Evolutionary conservation across 2,888 invertebrate species (phyloP), one percentile per base, ranked within the genome.

Genomic region (Glyphotaelius pellucidus): DNA sequence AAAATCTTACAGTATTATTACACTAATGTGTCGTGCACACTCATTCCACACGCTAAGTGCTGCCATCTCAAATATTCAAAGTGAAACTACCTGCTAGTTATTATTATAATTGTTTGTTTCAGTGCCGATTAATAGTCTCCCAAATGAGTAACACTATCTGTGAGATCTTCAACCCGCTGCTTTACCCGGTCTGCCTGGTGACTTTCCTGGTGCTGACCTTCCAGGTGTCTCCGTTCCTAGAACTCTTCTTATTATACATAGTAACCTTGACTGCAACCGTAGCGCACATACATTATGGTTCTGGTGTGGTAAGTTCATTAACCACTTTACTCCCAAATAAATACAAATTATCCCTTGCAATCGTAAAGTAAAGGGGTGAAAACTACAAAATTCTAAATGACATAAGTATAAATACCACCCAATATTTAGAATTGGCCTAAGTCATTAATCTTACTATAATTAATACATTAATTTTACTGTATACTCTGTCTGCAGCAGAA

Each of bases 101-200:
- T 14, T 80, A 14, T 81, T 81, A 14, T 81, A 12, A 80, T 80
- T 81, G 81, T 88, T 15, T 25, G 47, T 94, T 96, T 85, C 96
- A 99, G 99, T 99, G 99, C 95, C 99, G 99, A 3, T 96, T 99
- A 94, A 99, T 99, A 94, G 99, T 99, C 92, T 97, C 99, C 0
- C 99, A 99, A 96, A 99, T 99, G 99, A 98, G 99, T 94, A 98
- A 97, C 95, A 99, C 98, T 0, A 97, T 98, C 42, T 98, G 99
- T 96, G 98, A 99, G 94, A 95, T 97, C 93, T 97, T 97, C 95
- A 98, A 99, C 95, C 96, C 96, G 95, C 96, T 98, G 94, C 95
- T 98, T 94, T 94, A 97, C 93, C 97, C 97, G 90, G 96, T 97
- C 94, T 95, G 96, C 83, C 94, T 96, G 7, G 96, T 95, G 38